phyloP scores from a whole-genome alignment of 2,797 vertebrate species.

The Mus caroli region DNA sequence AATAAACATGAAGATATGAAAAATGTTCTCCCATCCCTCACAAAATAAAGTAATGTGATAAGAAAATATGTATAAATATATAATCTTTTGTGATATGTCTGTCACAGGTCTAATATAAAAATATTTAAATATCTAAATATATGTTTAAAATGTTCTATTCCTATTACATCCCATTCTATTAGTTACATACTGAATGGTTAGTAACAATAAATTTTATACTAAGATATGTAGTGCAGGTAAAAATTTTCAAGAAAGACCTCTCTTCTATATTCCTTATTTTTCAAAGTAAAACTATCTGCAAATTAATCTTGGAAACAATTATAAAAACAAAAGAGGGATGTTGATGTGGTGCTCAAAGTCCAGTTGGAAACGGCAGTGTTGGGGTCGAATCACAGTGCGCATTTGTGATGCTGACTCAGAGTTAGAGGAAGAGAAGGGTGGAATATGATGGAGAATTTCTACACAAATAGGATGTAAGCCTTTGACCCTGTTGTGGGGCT shows the following conservation, averaged over 20 bases:
- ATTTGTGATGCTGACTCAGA: not conserved
- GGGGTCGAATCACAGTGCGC: too few relatives aligned
- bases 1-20: not conserved
- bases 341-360: not conserved
- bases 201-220: not conserved
- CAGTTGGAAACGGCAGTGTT: not conserved
- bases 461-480: too few relatives aligned
- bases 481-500: not conserved
- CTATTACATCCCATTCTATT: not conserved
- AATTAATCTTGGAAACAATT: not conserved
- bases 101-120: constrained; percentile 4
- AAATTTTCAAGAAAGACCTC: not conserved
- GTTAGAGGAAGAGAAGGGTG: not conserved
- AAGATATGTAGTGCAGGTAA: constrained; percentile 8
- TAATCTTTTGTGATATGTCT: not conserved
- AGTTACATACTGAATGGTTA: not conserved
- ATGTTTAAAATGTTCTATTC: not conserved
- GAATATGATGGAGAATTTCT: not conserved
- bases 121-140: constrained; percentile 8
- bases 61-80: not conserved
- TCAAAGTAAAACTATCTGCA: not conserved
- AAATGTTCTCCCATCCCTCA: not conserved
- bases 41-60: not conserved
- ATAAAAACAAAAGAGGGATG: not conserved
- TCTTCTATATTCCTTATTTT: not conserved